Evolutionary conservation across 2,113 vertebrate species (phyloP), one percentile per base, ranked within the genome.

Genomic region (Dryoscopus gambensis): DNA sequence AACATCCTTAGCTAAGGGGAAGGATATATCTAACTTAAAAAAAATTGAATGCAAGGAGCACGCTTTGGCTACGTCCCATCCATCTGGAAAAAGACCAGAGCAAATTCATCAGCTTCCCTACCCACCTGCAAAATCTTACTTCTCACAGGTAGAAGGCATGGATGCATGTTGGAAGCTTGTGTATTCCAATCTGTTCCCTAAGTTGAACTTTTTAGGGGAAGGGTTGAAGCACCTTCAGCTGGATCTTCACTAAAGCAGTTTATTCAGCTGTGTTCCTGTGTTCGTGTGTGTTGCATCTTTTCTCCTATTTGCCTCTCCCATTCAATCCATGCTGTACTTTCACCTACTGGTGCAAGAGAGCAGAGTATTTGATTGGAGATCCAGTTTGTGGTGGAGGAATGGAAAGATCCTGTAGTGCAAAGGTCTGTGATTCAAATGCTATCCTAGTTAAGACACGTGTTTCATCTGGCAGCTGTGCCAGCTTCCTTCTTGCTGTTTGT

Each of bases 371-470:
- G 37, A 15, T 2, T 46, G 57, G 44, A 56, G 53, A 28, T 67
- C 0, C 60, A n/a, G 15, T 71, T 71, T 50, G 40, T 19, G 53
- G 9, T 59, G 31, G 24, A 46, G 25, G 49, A 65, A 15, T 60
- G 40, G 44, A 20, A 69, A 44, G 30, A 50, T 19, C 2, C 44
- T 77, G 37, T 16, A 24, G n/a, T 42, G 52, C 60, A 78, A 14
- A 67, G 40, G 31, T 73, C 56, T 65, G 5, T 4, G 23, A 6
- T 25, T 77, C 28, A 27, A 24, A 11, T n/a, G 31, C 30, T 47
- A 0, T 3, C 27, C 52, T 50, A 3, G 25, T 74, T 35, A 5
- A 33, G 27, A 16, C 20, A 25, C 11, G 39, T 3, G 5, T 63
- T 92, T 55, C 46, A 49, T 39, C n/a, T 57, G 81, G 69, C 47